Base-by-base conservation (phyloP, 2,888 invertebrate genomes). In the Eurois occulta region DNA sequence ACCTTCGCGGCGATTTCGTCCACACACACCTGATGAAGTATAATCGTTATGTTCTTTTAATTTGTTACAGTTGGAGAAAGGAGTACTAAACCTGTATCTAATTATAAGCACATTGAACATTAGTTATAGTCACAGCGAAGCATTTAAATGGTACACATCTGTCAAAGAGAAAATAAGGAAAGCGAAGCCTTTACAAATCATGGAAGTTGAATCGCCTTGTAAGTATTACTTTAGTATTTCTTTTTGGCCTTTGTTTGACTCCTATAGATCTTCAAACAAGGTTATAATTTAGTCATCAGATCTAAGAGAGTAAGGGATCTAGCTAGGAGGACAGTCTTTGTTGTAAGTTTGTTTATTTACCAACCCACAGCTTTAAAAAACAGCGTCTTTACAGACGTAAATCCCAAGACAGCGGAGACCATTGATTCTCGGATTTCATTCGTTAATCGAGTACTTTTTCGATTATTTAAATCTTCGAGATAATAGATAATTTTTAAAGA, bases 101-200 rank as follows among this genome's bases (percentile, higher is more conserved):
- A 97, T 97, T 90, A 95, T 98, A 62, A 98, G 98, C 92, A 98
- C 97, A 70, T 95, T 98, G 85, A 97, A 97, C 84, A 92, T 98
- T 10, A 97, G 97, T 38, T 98, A 98, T 85, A 91, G 93, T 60
- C 97, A 97, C 78, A 88, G 83, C 2, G 93, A 95, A 48, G 92
- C 93, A 28, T 93, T 94, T 84, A 90, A 91, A 62, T 96, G 96
- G 96, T 95, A 94, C 87, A 86, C 90, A 0, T 88, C 91, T 0
- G 83, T 91, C 21, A 85, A 86, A 85, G 92, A 94, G 48, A 91
- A 93, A 71, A 83, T 93, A 43, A 92, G 89, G 73, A 93, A 91
- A 73, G 86, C 93, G 0, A 91, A 88, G 77, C 91, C 92, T 1
- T 80, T 94, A 85, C 90, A 91, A 72, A 80, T 94, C 0, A 88